phyloP scores from a whole-genome alignment of 1,140 invertebrate genomes.

The Sycophaga agraensis region DNA sequence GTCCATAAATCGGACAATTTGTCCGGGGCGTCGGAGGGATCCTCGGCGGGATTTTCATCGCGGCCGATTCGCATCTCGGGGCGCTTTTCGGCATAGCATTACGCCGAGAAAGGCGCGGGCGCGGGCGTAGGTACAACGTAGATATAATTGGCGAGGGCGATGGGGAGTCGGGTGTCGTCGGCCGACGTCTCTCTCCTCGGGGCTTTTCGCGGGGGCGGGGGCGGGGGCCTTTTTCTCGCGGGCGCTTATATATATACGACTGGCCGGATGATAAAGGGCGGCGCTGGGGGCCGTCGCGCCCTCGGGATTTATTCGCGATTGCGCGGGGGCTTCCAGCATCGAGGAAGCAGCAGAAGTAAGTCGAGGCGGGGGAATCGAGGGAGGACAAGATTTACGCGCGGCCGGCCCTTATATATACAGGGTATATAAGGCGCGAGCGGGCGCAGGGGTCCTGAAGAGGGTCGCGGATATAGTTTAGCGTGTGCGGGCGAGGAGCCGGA shows the following conservation, averaged over 20 bases:
- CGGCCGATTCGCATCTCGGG: slow-evolving; percentile 43
- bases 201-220: no score
- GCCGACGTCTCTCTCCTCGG: no score
- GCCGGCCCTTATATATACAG: slow-evolving; percentile 26
- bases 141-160: no score
- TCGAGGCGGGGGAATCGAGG: slow-evolving; percentile 11
- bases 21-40: slow-evolving; percentile 46
- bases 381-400: slow-evolving; percentile 30
- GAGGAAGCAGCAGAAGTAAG: slow-evolving; percentile 26
- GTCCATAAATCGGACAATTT: slow-evolving; percentile 57
- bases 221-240: no score
- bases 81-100: slow-evolving; percentile 46
- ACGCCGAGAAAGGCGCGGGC: no score
- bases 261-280: slow-evolving; percentile 24
- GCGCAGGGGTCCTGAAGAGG: slow-evolving; percentile 26
- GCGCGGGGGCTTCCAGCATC: slow-evolving; percentile 29
- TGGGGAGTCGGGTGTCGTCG: no score
- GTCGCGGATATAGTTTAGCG: slow-evolving; percentile 24
- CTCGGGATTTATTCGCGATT: slow-evolving; percentile 29
- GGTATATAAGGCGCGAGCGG: slow-evolving; percentile 15
- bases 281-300: slow-evolving; percentile 14
- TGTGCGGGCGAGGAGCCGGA: slow-evolving; percentile 3
- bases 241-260: slow-evolving; percentile 15
- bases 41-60: slow-evolving; percentile 52
- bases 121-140: no score